Evolutionary conservation across 1,140 invertebrate species (phyloP), one percentile per base, ranked within the genome.

Genomic region (Whitmania pigra): DNA sequence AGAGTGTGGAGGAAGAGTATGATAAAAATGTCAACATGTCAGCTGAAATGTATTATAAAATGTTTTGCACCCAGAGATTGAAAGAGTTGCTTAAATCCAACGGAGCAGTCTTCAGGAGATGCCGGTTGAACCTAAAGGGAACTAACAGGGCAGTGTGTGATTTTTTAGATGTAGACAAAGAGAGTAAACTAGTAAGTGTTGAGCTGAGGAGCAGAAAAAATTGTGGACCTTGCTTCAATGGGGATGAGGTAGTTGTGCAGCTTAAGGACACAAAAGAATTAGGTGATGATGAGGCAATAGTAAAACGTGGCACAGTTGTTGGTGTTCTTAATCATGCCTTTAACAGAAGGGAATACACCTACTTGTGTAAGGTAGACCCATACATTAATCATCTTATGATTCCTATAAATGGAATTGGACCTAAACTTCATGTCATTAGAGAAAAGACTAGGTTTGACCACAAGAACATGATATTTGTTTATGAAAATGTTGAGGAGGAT

Each of bases 171-270:
- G 27, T 57, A 18, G 2, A 17, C 29, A 15, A 27, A 22, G 18
- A 53, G n/a, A 63, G 13, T 49, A 54, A 72, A 53, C 36, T 60
- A 25, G 53, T 53, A 49, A 72, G 75, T 49, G 73, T 80, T 20
- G 70, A 76, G 22, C 76, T 81, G 13, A 73, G 73, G 27, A 76
- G 76, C 63, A 67, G 75, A 63, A 66, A 72, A 36, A 72, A 73
- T 53, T 77, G 79, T 72, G 79, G 79, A 18, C 76, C 75, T 68
- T 77, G 78, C 53, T 77, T 79, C 36, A 67, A 78, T 67, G 74
- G 72, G 36, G 80, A 81, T 74, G 75, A 77, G 55, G 79, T 80
- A 22, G 76, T 80, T 9, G 77, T 80, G 40, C 76, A 79, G 71
- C 55, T 81, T 13, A 54, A 72, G 53, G 31, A 73, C 27, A 71